Evolutionary conservation across 2,888 invertebrate genomes (phyloP), one percentile per base, ranked within the genome.

Genomic region (Craniophora ligustri): DNA sequence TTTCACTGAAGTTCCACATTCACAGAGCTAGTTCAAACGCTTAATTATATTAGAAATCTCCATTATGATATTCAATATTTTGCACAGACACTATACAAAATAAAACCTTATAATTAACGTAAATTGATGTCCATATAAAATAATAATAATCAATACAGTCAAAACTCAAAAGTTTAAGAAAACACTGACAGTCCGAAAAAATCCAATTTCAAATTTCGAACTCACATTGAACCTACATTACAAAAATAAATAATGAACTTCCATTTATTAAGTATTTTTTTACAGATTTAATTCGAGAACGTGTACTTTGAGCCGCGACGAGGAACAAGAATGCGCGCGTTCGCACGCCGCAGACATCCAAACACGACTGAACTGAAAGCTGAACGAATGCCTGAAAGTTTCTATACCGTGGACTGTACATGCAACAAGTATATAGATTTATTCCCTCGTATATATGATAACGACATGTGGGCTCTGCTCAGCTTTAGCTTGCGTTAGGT

Each of bases 341-440:
- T 44, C 62, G 47, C 36, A 39, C 70, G 46, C 68, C 65, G 59
- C 78, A 47, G 54, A 49, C 54, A 54, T 62, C 67, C 60, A 69
- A 76, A 57, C 72, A 44, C 76, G 72, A 86, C 85, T 83, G 77
- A 70, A 83, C 78, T 77, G 67, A 70, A n/a, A 67, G 42, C 45
- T 63, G 63, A 68, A 40, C 51, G 62, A 48, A 58, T 49, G 30
- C 1, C 72, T 74, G 75, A 73, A 75, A 73, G 41, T 57, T 78
- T 78, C 47, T 53, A 47, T 55, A 58, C 36, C n/a, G n/a, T 26
- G 11, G 55, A 67, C 69, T 73, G 67, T 75, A 68, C 76, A 70
- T 84, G 81, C 86, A 86, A 86, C 87, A 86, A 86, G 87, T 86
- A 85, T 48, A 65, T 75, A 72, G 53, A 55, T 70, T 57, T 66